Evolutionary conservation across 2,888 invertebrate genomes (phyloP).

Genomic region (Tachystola acroxantha): DNA sequence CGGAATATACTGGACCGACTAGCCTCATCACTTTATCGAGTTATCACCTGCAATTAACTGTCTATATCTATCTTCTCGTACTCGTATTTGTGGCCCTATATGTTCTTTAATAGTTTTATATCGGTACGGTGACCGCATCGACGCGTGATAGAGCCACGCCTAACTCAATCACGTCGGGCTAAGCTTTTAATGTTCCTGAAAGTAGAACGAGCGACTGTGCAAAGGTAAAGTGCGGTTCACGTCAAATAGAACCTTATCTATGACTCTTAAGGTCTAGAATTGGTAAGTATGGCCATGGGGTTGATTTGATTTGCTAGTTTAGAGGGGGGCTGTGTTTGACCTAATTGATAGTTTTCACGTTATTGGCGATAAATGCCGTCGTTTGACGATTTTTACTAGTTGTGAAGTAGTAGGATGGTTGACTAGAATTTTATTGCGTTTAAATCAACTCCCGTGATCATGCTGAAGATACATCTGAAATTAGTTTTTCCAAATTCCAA

Average conservation of each 20-base stretch:
- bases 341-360: conserved; percentile 28
- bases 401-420: too few relatives aligned
- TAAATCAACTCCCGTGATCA: too few relatives aligned
- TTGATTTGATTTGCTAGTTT: conserved; percentile 43
- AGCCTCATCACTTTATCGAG: conserved; percentile 7
- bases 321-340: conserved; percentile 27
- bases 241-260: conserved; percentile 33
- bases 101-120: conserved; percentile 23
- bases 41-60: conserved; percentile 30
- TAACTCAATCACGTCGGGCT: conserved; percentile 57
- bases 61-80: neutral
- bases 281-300: conserved; percentile 29
- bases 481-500: too few relatives aligned
- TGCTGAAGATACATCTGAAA: too few relatives aligned
- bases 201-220: conserved; percentile 53
- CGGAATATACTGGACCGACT: too few relatives aligned
- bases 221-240: conserved; percentile 20
- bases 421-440: too few relatives aligned
- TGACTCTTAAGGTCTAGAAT: conserved; percentile 23
- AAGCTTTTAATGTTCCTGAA: conserved; percentile 58
- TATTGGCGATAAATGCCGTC: neutral
- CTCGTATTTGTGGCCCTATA: neutral
- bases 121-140: conserved; percentile 47
- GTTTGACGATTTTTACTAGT: neutral
- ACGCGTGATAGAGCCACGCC: conserved; percentile 54